Base-by-base conservation (phyloP, 1,140 invertebrate genomes). In the Ceratina calcarata region DNA sequence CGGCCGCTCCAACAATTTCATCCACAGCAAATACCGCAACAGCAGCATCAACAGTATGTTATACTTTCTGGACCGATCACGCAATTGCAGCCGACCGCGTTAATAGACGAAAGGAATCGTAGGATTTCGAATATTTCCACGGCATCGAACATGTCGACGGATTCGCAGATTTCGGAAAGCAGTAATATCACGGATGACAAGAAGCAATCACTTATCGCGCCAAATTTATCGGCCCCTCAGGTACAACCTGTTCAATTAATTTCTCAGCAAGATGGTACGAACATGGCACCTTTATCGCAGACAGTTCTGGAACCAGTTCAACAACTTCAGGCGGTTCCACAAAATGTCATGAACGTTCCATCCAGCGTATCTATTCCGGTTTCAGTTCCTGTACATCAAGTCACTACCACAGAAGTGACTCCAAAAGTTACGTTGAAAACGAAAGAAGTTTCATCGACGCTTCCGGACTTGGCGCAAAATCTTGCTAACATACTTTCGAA, bases 401-500 rank as follows among this genome's bases (percentile, higher is more conserved):
- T 83, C 60, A 51, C 69, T 20, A 53, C 45, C 27, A 24, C 80
- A 2, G 91, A 92, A 67, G 57, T 82, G 1, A 27, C 88, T 32
- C 89, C 90, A 2, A 93, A 93, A 81, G 74, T 87, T 57, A 8
- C 61, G 7, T 16, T 70, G 0, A 93, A 93, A 72, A 72, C 90
- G 0, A 93, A 93, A 60, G 92, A 93, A 78, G 88, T 91, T 0
- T 93, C 92, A 0, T 93, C 92, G 1, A 93, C 92, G 0, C 82
- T 93, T 6, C 92, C 92, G 22, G 92, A 93, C 78, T 81, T 93
- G 0, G 92, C 91, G 7, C 91, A 93, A 78, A 93, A 93, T 86
- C 80, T 93, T 20, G 92, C 92, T 0, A 93, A 93, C 72, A 93
- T 93, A 80, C 73, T 93, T 12, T 93, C 92, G 0, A 93, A 93